Conservation (phyloP, 2,797 vertebrate species). For the Yasuhikotakia modesta region DNA sequence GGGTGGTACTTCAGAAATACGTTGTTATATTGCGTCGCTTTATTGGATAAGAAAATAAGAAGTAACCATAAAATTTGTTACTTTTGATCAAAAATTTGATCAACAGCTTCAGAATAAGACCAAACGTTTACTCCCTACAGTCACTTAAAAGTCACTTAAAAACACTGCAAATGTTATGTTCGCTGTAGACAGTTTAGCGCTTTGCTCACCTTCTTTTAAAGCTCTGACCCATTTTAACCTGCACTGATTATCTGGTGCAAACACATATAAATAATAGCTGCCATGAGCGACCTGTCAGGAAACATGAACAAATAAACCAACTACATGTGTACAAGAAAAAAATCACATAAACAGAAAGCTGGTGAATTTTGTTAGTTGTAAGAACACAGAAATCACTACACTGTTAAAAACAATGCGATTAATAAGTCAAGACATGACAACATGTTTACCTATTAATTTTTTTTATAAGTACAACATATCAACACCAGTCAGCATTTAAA, state of each 20-base stretch:
- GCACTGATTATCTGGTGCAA: conserved; percentile 89
- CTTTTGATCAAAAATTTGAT: not conserved
- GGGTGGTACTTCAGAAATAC: conserved; percentile 88
- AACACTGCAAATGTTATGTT: not conserved
- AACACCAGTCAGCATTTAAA: no score
- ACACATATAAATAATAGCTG: conserved; percentile 90
- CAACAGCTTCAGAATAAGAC: not conserved
- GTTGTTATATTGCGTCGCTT: conserved; percentile 78
- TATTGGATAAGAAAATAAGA: conserved; percentile 3
- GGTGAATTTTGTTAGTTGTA: not conserved
- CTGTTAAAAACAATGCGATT: no score
- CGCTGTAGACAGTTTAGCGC: not conserved
- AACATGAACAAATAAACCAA: not conserved
- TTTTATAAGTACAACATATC: no score
- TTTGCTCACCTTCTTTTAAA: conserved; percentile 89
- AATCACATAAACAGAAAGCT: not conserved
- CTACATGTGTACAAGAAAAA: not conserved
- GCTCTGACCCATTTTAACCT: conserved; percentile 91
- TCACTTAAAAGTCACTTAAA: not conserved
- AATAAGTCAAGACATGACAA: no score
- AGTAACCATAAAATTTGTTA: not conserved
- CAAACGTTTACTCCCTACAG: not conserved
- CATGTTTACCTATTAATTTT: no score
- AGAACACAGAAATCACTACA: no score
- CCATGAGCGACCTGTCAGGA: conserved; percentile 85